phyloP scores from a whole-genome alignment of 2,113 vertebrate genomes.

The Syrmaticus mikado region DNA sequence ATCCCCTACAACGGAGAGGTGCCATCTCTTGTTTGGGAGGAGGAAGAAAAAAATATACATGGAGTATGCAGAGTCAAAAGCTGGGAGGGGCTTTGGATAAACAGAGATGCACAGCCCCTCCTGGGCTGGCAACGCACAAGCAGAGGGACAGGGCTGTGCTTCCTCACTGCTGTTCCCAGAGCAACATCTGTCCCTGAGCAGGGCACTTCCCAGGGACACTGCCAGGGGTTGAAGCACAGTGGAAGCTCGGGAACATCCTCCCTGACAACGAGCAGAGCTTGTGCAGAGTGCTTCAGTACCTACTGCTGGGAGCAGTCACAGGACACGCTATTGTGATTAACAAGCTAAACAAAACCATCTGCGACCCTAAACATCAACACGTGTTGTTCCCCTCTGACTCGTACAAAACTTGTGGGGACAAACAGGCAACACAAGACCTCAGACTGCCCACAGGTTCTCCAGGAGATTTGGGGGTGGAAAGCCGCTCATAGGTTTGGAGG shows the following conservation, averaged over 20 bases:
- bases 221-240: rapidly evolving
- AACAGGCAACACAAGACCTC: neutral
- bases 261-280: neutral
- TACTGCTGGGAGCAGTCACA: neutral
- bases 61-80: neutral
- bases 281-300: neutral
- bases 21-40: neutral
- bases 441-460: neutral
- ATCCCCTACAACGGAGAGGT: neutral
- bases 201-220: neutral
- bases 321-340: neutral
- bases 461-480: neutral
- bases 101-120: neutral
- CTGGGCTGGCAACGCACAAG: neutral
- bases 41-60: neutral
- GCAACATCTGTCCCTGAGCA: neutral
- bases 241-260: neutral
- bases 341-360: constrained; percentile 20
- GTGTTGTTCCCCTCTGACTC: neutral
- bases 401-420: neutral
- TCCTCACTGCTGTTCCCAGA: neutral
- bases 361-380: neutral
- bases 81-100: neutral
- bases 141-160: rapidly evolving
- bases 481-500: rapidly evolving